Evolutionary conservation across 2,113 vertebrate species (phyloP), one percentile per base, ranked within the genome.

Genomic region (Carollia perspicillata): DNA sequence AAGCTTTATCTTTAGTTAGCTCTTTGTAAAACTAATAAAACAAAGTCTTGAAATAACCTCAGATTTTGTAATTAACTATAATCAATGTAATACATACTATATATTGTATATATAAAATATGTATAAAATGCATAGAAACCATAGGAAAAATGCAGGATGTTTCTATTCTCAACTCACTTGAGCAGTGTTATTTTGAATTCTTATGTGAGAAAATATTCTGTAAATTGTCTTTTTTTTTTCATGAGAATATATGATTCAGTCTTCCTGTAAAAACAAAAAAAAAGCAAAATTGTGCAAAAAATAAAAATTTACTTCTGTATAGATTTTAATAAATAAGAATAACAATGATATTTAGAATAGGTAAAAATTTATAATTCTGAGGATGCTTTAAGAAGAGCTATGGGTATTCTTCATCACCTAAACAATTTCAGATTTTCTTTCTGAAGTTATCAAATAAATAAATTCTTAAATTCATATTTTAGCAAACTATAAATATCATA

Each of bases 401-500:
- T 14, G 33, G 20, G 2, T 16, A 9, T 74, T 63, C 20, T 68
- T 53, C 26, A 14, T 11, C 28, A 33, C 8, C 3, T 0, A 18
- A n/a, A 23, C 35, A 12, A 26, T 47, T 90, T 42, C 7, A 5
- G 4, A 60, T 49, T 49, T 69, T 68, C 49, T 93, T 92, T 74
- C 49, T 65, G 23, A 87, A 87, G 65, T 53, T 33, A 89, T 47
- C 16, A 75, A 51, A 14, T 22, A 44, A 12, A 14, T 12, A 42
- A 49, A 93, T 65, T 80, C 14, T 90, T 89, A 22, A 51, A 78
- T 77, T 44, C 14, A 8, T 79, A 35, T 13, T 95, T 87, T 80
- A 77, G 28, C 35, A 53, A 75, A 72, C 85, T 53, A 78, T 35
- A 68, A 42, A 44, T 26, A 12, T 11, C 47, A 1, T 30, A 35